These are phyloP conservation scores for Liodrosophila aerea DNA, from an alignment of 2,888 invertebrate genomes.

Conservation along the genomic window DNA sequence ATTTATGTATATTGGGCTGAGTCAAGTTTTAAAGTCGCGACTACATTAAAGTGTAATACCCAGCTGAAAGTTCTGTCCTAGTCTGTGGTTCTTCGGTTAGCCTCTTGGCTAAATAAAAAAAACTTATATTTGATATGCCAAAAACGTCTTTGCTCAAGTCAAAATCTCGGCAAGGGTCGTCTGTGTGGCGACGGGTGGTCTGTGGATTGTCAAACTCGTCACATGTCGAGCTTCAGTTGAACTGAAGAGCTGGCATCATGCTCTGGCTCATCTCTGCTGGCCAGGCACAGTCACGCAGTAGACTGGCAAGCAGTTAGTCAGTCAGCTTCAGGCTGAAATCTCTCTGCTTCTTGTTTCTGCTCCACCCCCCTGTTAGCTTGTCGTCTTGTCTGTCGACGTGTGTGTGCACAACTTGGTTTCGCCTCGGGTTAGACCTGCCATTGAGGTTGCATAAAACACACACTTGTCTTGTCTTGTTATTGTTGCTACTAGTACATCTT, in stretches of 20 bases:
- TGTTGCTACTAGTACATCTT: constrained; percentile 62
- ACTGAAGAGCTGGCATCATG: constrained; percentile 2
- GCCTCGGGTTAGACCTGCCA: constrained; percentile 47
- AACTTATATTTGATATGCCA: constrained; percentile 63
- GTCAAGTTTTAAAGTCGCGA: constrained; percentile 44
- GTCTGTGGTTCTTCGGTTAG: constrained; percentile 3
- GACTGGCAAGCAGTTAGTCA: constrained; percentile 47
- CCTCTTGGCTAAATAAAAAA: constrained; percentile 1
- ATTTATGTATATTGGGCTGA: constrained; percentile 3
- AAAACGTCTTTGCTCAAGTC: constrained; percentile 49
- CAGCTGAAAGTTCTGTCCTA: constrained; percentile 1
- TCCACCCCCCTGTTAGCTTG: background rate
- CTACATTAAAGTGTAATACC: constrained; percentile 52
- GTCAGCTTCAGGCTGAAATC: constrained; percentile 54
- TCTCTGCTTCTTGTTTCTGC: background rate
- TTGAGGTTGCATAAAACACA: constrained; percentile 61
- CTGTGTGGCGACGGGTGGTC: constrained; percentile 14
- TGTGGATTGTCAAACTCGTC: constrained; percentile 60
- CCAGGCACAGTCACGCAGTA: constrained; percentile 21
- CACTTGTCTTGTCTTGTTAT: constrained; percentile 22
- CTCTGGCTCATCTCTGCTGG: background rate
- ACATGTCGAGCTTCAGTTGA: constrained; percentile 25
- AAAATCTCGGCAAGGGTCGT: constrained; percentile 40
- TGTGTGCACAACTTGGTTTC: constrained; percentile 44
- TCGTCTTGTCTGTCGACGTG: constrained; percentile 29